Base-by-base conservation (phyloP, 2,113 vertebrate genomes). In the Sclerurus mexicanus region DNA sequence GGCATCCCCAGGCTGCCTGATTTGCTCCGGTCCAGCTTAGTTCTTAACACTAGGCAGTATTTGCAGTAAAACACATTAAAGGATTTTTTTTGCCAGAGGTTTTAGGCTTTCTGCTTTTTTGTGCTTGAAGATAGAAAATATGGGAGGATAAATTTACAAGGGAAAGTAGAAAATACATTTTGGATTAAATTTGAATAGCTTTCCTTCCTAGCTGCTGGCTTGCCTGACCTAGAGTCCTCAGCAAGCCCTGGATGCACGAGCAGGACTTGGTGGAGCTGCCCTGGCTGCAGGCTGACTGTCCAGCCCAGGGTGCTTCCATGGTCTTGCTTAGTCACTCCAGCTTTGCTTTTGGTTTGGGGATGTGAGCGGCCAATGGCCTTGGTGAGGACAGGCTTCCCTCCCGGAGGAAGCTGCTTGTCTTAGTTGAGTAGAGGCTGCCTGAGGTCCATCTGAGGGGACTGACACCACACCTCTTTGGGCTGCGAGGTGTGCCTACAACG, bases 91-190 rank as follows among this genome's bases (percentile, higher is more conserved):
- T 93, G 24, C 75, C 58, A 74, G 82, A 93, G 79, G 83, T 90
- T 94, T 95, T 92, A 88, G 75, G 60, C 68, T 92, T 92, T 86
- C 90, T 85, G 71, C 75, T 82, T 90, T 96, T 96, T 96, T 85
- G 24, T 95, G 67, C 78, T 92, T n/a, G 35, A 74, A 88, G 83
- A 86, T 80, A 69, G 83, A 80, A 95, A 89, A 83, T 56, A 73
- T 33, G 37, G 68, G 68, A 88, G 79, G 79, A 84, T 59, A 93
- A 94, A 86, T 79, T 76, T 92, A 90, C 85, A 88, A 90, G 68
- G 47, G 39, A 90, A 95, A 94, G 92, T 24, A 93, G 72, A 90
- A 94, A 95, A 83, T 69, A 90, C 63, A 33, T 77, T 95, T 79
- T 73, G 83, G 63, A 94, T 92, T 95, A 92, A 90, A 92, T 94